Conservation (phyloP, 2,888 invertebrate genomes). For the Calameuta pallipes region DNA sequence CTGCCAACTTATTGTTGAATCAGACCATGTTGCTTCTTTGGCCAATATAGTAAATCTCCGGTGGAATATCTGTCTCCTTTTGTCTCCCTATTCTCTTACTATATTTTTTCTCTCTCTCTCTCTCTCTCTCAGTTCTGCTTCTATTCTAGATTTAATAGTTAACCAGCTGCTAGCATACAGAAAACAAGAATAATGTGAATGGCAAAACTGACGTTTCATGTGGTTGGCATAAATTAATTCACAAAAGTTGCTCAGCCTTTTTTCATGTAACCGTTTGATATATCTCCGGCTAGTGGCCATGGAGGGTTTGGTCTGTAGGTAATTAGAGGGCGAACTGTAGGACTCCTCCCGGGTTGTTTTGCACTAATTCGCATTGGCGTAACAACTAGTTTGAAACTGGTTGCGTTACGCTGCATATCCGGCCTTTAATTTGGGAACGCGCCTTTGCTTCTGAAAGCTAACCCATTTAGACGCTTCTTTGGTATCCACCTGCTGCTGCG, state of each 20-base stretch:
- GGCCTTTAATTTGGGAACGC: conserved; percentile 38
- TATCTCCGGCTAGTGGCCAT: not conserved
- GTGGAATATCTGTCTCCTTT: not conserved
- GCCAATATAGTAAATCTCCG: not conserved
- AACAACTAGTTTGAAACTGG: conserved; percentile 51
- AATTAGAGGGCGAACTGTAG: conserved; percentile 48
- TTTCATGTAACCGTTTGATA: conserved; percentile 7
- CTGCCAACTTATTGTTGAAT: not conserved
- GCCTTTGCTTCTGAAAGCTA: not conserved
- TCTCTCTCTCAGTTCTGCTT: not conserved
- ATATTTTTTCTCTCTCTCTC: too few relatives aligned
- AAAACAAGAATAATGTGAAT: not conserved
- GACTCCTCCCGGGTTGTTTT: conserved; percentile 41
- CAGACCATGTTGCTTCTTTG: not conserved
- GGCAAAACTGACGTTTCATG: not conserved
- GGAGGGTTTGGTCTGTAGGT: conserved; percentile 31
- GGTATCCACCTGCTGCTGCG: not conserved
- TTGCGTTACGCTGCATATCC: conserved; percentile 36
- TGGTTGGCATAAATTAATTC: conserved; percentile 17
- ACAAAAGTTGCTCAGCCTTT: conserved; percentile 21
- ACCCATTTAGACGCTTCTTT: conserved; percentile 1
- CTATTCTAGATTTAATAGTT: not conserved
- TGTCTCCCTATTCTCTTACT: not conserved
- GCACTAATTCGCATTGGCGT: conserved; percentile 51
- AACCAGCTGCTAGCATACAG: not conserved